Conservation (phyloP, 2,113 vertebrate species). For the Oncorhynchus kisutch region DNA sequence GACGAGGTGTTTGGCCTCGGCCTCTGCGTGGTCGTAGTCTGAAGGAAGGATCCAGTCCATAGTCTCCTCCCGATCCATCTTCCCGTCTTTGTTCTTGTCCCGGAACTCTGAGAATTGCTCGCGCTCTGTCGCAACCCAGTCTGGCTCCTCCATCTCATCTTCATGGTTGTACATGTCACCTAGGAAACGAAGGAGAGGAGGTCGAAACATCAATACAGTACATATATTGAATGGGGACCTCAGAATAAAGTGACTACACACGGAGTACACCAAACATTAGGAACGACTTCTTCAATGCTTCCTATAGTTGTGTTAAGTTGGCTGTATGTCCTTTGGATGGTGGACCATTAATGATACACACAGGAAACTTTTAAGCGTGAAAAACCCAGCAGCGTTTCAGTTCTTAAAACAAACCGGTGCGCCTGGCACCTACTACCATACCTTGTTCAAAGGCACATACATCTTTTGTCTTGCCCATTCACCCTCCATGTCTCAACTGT, state of each 20-base stretch:
- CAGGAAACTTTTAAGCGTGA: no score
- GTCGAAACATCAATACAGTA: not conserved
- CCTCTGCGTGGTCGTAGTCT: conserved; percentile 86
- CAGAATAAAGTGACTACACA: not conserved
- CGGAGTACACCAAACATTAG: not conserved
- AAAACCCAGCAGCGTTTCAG: no score
- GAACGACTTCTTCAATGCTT: not conserved
- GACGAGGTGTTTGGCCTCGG: conserved; percentile 88
- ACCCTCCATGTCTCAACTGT: no score
- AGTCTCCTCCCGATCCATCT: conserved; percentile 90
- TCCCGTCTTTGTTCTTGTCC: conserved; percentile 91
- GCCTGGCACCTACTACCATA: no score
- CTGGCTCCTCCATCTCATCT: conserved; percentile 78
- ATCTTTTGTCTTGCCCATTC: no score
- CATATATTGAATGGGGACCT: not conserved
- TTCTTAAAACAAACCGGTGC: no score
- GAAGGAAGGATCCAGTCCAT: conserved; percentile 91
- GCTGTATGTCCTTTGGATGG: no score
- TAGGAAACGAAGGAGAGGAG: conserved; percentile 37
- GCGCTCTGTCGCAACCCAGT: conserved; percentile 88
- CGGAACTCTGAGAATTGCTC: conserved; percentile 90
- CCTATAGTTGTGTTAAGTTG: no score
- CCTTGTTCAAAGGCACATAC: no score
- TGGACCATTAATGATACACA: no score
- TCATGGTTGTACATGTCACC: conserved; percentile 89